A percentile compares a stretch with the other conserved stretches of the same genome.
Evolutionary conservation across 2,113 vertebrate genomes (phyloP).

Genomic region (Balaeniceps rex): DNA sequence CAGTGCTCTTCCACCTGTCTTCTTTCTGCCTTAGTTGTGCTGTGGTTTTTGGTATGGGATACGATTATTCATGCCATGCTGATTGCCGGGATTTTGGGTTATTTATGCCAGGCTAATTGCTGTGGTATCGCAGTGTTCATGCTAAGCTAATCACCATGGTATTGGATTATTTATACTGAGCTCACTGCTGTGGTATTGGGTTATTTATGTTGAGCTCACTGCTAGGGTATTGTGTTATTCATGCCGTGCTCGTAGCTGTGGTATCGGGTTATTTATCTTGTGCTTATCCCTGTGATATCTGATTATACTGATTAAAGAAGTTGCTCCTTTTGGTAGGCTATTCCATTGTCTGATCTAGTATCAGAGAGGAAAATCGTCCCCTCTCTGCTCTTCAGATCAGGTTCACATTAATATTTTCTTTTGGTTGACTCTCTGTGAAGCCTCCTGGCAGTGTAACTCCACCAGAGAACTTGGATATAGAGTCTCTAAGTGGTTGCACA

Average conservation of each 20-base stretch:
- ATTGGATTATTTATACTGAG: slow-evolving; percentile 62
- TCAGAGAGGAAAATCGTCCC: neutral
- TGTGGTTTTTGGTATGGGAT: neutral
- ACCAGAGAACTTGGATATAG: neutral
- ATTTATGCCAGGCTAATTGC: slow-evolving; percentile 55
- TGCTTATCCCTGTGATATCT: slow-evolving; percentile 39
- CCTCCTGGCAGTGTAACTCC: neutral
- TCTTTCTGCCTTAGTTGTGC: neutral
- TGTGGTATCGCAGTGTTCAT: slow-evolving; percentile 18
- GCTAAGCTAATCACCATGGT: slow-evolving; percentile 59
- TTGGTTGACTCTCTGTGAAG: neutral
- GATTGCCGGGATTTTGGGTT: slow-evolving; percentile 27
- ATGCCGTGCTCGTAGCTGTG: neutral
- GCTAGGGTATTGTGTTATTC: slow-evolving; percentile 24
- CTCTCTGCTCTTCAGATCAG: neutral
- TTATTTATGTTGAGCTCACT: slow-evolving; percentile 38
- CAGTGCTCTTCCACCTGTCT: neutral
- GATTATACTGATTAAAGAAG: slow-evolving; percentile 48
- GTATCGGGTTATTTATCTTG: slow-evolving; percentile 28
- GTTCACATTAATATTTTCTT: neutral
- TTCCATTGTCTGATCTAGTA: neutral
- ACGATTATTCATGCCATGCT: slow-evolving; percentile 36
- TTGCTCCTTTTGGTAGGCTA: neutral
- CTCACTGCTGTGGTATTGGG: slow-evolving; percentile 15
- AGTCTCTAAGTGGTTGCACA: neutral